Evolutionary conservation across 2,797 vertebrate species (phyloP).

Genomic region (Amblyopsis hoosieri): DNA sequence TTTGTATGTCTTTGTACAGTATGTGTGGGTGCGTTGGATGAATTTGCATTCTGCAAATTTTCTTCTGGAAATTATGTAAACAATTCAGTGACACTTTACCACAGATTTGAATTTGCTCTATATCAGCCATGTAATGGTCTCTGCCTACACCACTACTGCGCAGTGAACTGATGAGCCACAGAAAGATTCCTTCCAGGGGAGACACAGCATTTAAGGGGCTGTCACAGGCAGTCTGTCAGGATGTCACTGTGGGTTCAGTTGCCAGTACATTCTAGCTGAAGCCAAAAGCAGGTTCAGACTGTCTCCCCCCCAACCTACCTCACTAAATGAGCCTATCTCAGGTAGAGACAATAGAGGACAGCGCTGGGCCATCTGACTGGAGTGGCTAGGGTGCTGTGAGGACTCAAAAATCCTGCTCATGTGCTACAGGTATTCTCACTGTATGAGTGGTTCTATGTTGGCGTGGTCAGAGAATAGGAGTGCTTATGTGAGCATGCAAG

Average conservation of each 20-base stretch:
- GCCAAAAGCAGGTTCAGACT: neutral
- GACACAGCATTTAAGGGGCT: slow-evolving; percentile 32
- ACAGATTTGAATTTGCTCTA: neutral
- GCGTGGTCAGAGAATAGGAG: neutral
- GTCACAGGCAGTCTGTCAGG: slow-evolving; percentile 21
- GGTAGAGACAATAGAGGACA: neutral
- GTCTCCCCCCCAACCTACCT: slow-evolving; percentile 14
- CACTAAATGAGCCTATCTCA: slow-evolving; percentile 34
- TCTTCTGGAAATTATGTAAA: no score
- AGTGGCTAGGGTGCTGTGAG: neutral
- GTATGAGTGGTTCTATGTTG: neutral
- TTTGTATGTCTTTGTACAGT: no score
- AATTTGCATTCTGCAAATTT: no score
- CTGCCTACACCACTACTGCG: slow-evolving; percentile 24
- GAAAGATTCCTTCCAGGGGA: slow-evolving; percentile 38
- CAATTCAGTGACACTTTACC: no score
- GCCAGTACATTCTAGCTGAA: slow-evolving; percentile 20
- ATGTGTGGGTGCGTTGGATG: no score
- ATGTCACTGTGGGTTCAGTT: slow-evolving; percentile 37
- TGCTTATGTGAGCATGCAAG: neutral
- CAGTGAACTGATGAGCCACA: slow-evolving; percentile 31
- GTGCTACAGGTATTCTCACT: neutral
- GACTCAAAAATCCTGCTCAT: slow-evolving; percentile 8
- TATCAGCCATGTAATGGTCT: no score
- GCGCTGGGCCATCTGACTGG: slow-evolving; percentile 8